A percentile compares a stretch with the other conserved stretches of the same genome.
Evolutionary conservation across 2,113 vertebrate genomes (phyloP).

Genomic region (Phylloscopus whistleri): DNA sequence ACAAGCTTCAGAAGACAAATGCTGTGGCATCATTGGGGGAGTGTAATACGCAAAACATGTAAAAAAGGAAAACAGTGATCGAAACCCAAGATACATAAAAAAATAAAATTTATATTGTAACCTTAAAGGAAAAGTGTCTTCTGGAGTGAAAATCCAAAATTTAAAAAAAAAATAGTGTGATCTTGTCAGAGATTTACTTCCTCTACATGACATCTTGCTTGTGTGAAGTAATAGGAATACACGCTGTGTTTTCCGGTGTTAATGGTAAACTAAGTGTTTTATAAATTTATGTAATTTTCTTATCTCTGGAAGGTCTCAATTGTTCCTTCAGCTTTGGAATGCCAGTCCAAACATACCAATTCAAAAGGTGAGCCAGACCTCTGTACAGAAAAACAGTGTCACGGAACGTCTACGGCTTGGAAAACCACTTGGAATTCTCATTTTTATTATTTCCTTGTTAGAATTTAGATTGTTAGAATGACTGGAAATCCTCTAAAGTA

Average conservation of each 20-base stretch:
- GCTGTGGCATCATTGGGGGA: not conserved
- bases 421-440: not conserved
- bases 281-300: not conserved
- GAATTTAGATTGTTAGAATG: not conserved
- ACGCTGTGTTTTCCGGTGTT: not conserved
- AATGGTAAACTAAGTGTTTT: slow-evolving; percentile 43
- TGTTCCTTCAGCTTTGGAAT: not conserved
- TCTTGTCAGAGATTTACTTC: not conserved
- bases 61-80: not conserved
- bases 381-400: not conserved
- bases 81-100: not conserved
- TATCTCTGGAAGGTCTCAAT: not conserved
- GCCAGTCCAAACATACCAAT: accelerated
- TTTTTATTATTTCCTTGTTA: not conserved
- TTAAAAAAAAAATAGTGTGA: not conserved
- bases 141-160: not conserved
- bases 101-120: not conserved
- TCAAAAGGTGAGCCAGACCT: not conserved
- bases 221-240: not conserved
- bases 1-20: not conserved
- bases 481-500: slow-evolving; percentile 16
- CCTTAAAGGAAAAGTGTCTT: not conserved
- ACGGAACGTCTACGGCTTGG: not conserved
- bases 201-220: not conserved
- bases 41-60: not conserved